phyloP scores from a whole-genome alignment of 1,140 invertebrate species.

The Xylocopa sonorina region DNA sequence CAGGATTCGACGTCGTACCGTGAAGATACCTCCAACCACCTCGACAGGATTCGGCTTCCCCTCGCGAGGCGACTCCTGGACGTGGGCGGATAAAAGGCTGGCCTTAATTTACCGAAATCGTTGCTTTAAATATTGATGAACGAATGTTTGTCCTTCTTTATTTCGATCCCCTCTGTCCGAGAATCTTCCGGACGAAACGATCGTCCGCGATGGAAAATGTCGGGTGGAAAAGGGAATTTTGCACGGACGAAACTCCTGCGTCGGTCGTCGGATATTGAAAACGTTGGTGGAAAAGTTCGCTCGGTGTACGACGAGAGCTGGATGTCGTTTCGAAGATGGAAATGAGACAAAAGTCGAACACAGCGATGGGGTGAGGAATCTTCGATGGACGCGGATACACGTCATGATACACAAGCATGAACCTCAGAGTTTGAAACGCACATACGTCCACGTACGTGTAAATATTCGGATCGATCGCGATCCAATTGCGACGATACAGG shows the following conservation, averaged over 20 bases:
- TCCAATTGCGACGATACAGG: conserved; percentile 24
- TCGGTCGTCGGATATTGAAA: too few species aligned
- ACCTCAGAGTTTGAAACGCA: conserved; percentile 15
- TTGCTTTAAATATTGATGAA: not conserved
- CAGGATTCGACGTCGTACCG: conserved; percentile 7
- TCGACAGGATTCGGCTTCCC: too few species aligned
- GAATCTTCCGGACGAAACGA: not conserved
- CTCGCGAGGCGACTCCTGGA: too few species aligned
- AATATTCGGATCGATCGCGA: conserved; percentile 20
- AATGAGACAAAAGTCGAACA: not conserved
- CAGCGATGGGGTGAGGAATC: conserved; percentile 14
- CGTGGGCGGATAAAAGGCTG: not conserved
- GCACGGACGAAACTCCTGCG: too few species aligned
- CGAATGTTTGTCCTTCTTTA: not conserved
- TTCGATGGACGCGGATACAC: conserved; percentile 24
- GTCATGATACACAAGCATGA: conserved; percentile 18
- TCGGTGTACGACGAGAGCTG: too few species aligned
- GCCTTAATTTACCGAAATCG: conserved; percentile 7
- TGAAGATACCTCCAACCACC: conserved; percentile 3
- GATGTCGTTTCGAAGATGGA: not conserved
- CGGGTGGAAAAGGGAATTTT: too few species aligned
- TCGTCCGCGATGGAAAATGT: too few species aligned
- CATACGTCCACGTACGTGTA: conserved; percentile 49
- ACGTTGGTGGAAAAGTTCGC: too few species aligned
- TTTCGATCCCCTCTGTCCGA: not conserved